Conservation (phyloP, 2,113 vertebrate genomes). For the Gnathonemus longibarbis region DNA sequence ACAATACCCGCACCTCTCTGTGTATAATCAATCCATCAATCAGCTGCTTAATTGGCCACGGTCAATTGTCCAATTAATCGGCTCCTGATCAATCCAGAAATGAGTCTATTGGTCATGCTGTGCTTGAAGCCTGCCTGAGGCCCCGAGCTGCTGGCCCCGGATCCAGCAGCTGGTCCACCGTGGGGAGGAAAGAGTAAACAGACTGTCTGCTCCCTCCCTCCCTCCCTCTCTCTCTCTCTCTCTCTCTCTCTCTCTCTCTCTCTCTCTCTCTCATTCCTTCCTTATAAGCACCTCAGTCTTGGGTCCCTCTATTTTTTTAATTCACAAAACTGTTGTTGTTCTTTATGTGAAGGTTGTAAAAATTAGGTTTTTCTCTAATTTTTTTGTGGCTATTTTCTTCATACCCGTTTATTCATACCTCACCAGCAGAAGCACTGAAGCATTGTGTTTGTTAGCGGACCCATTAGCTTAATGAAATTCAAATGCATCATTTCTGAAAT, state of each 20-base stretch:
- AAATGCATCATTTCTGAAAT: neutral
- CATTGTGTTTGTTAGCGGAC: neutral
- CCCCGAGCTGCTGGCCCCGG: neutral
- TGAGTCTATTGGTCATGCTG: neutral
- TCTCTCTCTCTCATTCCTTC: neutral
- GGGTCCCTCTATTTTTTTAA: neutral
- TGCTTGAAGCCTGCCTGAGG: neutral
- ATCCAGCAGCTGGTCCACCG: constrained; percentile 6
- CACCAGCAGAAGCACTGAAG: neutral
- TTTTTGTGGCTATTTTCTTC: neutral
- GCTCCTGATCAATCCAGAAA: constrained; percentile 6
- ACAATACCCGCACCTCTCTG: neutral
- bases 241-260: neutral
- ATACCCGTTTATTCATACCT: neutral
- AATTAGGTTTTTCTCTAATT: neutral
- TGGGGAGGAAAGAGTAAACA: neutral
- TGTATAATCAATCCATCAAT: constrained; percentile 4
- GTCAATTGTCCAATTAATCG: constrained; percentile 8
- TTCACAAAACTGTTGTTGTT: neutral
- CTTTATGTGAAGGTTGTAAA: neutral
- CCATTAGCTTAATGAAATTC: neutral
- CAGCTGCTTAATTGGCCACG: constrained; percentile 5
- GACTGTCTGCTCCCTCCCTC: neutral
- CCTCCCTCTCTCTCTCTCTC: neutral
- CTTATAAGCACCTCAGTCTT: neutral